These are phyloP conservation scores for Portunus trituberculatus DNA, from an alignment of 1,140 invertebrate genomes.

Conservation along the genomic window DNA sequence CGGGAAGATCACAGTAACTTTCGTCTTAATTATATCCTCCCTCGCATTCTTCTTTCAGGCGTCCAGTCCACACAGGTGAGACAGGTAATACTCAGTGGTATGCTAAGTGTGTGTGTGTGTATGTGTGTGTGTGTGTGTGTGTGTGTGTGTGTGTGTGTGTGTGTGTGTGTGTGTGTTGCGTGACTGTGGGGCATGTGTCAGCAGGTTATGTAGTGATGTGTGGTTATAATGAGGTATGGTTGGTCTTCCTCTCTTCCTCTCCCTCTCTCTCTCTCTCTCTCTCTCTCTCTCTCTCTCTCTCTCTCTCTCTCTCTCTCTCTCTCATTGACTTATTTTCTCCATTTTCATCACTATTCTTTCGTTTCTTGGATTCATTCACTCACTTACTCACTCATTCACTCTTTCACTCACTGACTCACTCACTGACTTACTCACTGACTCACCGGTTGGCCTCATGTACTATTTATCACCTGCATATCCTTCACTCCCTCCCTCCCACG, in stretches of 20 bases:
- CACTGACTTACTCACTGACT: too few relatives aligned
- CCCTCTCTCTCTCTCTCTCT: constrained; percentile 46
- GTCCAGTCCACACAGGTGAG: background rate
- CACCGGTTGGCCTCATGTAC: too few relatives aligned
- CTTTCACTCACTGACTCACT: too few relatives aligned
- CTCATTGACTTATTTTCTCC: background rate
- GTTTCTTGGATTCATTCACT: background rate
- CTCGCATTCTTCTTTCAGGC: background rate
- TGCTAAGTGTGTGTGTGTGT: background rate
- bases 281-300: constrained; percentile 33
- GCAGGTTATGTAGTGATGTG: background rate
- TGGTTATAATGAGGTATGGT: background rate
- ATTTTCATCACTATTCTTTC: background rate
- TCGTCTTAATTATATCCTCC: background rate
- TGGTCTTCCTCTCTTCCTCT: background rate
- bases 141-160: background rate
- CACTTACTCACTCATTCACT: too few relatives aligned
- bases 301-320: constrained; percentile 31
- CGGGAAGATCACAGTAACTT: background rate
- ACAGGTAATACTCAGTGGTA: background rate
- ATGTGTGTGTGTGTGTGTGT: background rate
- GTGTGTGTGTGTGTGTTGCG: background rate
- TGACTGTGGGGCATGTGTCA: background rate
- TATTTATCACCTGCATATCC: too few relatives aligned
- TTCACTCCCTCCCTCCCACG: too few relatives aligned